Base-by-base conservation (phyloP, 2,888 invertebrate species). In the Habrosyne pyritoides region DNA sequence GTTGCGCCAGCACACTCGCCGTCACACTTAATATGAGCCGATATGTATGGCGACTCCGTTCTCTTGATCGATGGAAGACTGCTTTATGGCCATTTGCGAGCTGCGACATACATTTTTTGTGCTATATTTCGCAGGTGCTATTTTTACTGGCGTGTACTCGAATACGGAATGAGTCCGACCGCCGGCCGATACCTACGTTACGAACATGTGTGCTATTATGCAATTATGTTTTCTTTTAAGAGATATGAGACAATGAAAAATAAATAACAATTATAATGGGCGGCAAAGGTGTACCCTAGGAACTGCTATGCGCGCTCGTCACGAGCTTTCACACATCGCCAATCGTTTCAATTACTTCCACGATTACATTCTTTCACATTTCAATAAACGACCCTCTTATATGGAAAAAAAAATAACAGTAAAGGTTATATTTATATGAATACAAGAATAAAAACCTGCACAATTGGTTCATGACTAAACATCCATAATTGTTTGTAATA, bases 41-140 rank as follows among this genome's bases (percentile, higher is more conserved):
- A 66, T 77, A 67, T 69, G 77, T 78, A 82, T 80, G 79, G 66
- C 67, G 57, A 55, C 60, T 52, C 52, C 62, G 64, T 73, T 63
- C 66, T 60, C 56, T 56, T 61, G 64, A 67, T 67, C 71, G 69
- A 64, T 69, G 66, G 61, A 68, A 61, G 61, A 61, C 68, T 67
- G 66, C 57, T 70, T 71, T 71, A 79, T 67, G 66, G 63, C 56
- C 69, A 57, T 71, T 73, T 71, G 64, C 61, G 67, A 63, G 56
- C 60, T 54, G 64, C 67, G 69, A 71, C 70, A 69, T 60, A 71
- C 62, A 66, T 69, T 73, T 73, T 75, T 80, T 76, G 67, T 71
- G 66, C 55, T 61, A 60, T 64, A 69, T 68, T 70, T 64, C 63
- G 73, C 78, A 73, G 79, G 71, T 75, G 75, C 59, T 64, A 66